These are phyloP conservation scores for Daubentonia madagascariensis DNA, from an alignment of 2,113 vertebrate species.

Conservation along the genomic window DNA sequence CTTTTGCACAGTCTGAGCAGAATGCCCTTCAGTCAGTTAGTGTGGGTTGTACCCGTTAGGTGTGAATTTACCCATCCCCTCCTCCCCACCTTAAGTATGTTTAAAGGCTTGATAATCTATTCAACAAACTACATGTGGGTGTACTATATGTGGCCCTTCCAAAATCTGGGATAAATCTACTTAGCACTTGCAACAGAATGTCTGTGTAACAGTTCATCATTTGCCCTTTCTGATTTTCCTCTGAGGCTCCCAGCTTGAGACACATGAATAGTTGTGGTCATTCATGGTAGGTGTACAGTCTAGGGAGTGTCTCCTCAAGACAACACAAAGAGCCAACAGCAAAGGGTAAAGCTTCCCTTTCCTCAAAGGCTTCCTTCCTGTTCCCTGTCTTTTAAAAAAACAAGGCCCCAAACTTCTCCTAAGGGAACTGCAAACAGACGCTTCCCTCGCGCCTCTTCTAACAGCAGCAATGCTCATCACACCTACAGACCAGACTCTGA, in stretches of 20 bases:
- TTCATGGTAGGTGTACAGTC: slow-evolving; percentile 16
- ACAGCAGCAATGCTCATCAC: neutral
- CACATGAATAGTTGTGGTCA: neutral
- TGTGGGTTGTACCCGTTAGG: too few species aligned
- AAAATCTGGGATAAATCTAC: neutral
- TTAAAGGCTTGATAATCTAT: neutral
- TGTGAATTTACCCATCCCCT: too few species aligned
- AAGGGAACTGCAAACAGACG: neutral
- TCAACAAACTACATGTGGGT: neutral
- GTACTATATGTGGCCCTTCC: neutral
- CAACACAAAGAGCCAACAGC: slow-evolving; percentile 50
- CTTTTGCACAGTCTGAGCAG: too few species aligned
- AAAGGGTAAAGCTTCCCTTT: slow-evolving; percentile 64
- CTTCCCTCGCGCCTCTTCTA: neutral
- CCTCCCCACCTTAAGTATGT: too few species aligned
- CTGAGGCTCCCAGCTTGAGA: neutral
- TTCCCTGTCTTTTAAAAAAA: slow-evolving; percentile 54
- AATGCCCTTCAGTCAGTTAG: too few species aligned
- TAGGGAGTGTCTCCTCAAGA: slow-evolving; percentile 61
- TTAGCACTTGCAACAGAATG: fast-evolving
- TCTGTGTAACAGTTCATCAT: neutral
- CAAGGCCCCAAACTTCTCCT: slow-evolving; percentile 23
- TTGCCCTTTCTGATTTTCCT: neutral
- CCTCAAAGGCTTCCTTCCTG: slow-evolving; percentile 72
- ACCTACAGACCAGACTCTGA: neutral